A percentile compares a stretch with the other conserved stretches of the same genome.
These are phyloP conservation scores for Sandelia bainsii DNA, from an alignment of 2,797 vertebrate species.

Conservation along the genomic window DNA sequence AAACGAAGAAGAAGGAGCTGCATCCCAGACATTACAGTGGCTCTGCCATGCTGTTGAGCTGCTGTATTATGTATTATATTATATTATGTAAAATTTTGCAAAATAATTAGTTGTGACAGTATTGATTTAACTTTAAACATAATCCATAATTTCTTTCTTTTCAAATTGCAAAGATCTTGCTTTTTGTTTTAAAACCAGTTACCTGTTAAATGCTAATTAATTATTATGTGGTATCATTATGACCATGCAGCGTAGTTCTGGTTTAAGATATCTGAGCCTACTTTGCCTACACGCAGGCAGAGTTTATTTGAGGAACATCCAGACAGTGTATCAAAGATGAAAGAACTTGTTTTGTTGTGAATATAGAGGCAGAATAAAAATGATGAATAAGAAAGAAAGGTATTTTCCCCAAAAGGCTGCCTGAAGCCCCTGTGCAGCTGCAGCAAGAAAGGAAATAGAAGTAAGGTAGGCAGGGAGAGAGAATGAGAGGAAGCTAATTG, in stretches of 20 bases:
- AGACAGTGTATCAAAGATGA: constrained; percentile 63
- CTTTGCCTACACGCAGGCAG: constrained; percentile 24
- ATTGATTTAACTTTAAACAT: constrained; percentile 45
- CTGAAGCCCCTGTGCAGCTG: constrained; percentile 38
- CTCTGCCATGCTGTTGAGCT: constrained; percentile 50
- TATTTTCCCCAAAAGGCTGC: constrained; percentile 55
- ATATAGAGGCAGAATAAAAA: constrained; percentile 54
- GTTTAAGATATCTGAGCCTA: constrained; percentile 29
- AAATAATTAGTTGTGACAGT: constrained; percentile 58
- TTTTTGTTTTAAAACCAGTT: constrained; percentile 35
- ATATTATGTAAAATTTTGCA: constrained; percentile 70
- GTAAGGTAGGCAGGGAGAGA: constrained; percentile 23
- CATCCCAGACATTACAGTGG: constrained; percentile 46
- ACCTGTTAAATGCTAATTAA: constrained; percentile 50
- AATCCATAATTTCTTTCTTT: constrained; percentile 47
- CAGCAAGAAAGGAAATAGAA: constrained; percentile 41
- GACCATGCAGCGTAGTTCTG: constrained; percentile 7
- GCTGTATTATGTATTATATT: constrained; percentile 63
- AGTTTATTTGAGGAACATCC: constrained; percentile 57
- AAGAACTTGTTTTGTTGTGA: constrained; percentile 62
- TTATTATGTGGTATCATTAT: constrained; percentile 30
- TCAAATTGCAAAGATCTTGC: constrained; percentile 37
- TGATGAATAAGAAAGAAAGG: constrained; percentile 58
- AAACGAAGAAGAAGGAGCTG: constrained; percentile 59
- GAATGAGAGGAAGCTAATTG: constrained; percentile 69